Base-by-base conservation (phyloP, 2,797 vertebrate species). In the Argentina silus region DNA sequence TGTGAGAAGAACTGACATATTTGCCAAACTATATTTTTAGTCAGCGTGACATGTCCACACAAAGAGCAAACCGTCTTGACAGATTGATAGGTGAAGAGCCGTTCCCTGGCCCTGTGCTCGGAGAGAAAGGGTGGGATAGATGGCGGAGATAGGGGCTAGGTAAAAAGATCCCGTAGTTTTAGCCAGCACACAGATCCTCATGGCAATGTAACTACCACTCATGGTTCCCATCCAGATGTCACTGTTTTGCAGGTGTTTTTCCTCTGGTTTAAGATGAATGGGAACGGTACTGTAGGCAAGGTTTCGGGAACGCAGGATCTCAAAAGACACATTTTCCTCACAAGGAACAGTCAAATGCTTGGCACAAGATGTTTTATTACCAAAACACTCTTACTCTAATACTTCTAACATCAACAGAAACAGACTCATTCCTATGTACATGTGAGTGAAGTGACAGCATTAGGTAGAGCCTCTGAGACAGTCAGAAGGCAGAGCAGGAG, bases 161-260 rank as follows among this genome's bases (percentile, higher is more conserved):
- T 64, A 19, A 51, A n/a, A 70, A 36, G 47, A 36, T 50, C 45
- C 23, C n/a, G 66, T 57, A 67, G 59, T 56, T 75, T 27, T 15
- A 76, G 53, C 60, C 36, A 19, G 64, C 78, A 61, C 57, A 79
- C 65, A 61, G 57, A 17, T 64, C 51, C 27, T 67, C 69, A 60
- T 65, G 27, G 47, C 4, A 43, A 17, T 76, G 73, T 73, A 85
- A 83, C 70, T 50, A 14, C n/a, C 59, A 69, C 70, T 64, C 72
- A 67, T 64, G 60, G 27, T 12, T 71, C 72, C 50, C 36, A 75
- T 82, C 83, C 74, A 88, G 81, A 75, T 86, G 83, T 78, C 62
- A 51, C 51, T 7, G 11, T 68, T 73, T 82, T 81, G 64, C 80
- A 87, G 84, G 71, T 76, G 68, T 50, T 56, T 43, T 23, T 70